These are phyloP conservation scores for Diploscapter pachys DNA, from an alignment of 1,140 invertebrate genomes.

Conservation along the genomic window DNA sequence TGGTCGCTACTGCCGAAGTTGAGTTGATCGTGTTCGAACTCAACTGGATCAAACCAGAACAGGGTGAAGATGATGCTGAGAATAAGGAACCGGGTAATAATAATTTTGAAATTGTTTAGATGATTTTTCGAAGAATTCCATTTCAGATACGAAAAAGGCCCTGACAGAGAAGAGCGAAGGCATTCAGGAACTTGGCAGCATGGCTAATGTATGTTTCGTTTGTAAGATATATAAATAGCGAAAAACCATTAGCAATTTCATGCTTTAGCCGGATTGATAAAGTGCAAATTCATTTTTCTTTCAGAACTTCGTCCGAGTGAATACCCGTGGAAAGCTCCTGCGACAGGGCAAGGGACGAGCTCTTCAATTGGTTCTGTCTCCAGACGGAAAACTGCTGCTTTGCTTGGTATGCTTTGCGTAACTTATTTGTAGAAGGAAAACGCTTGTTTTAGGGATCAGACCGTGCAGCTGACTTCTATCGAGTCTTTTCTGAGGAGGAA, in stretches of 20 bases:
- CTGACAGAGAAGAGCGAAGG: no score
- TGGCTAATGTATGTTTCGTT: no score
- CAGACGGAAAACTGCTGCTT: slow-evolving; percentile 69
- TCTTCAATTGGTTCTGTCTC: slow-evolving; percentile 60
- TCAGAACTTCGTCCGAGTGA: slow-evolving; percentile 70
- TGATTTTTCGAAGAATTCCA: no score
- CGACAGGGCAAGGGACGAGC: slow-evolving; percentile 72
- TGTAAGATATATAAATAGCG: no score
- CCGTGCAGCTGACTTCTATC: slow-evolving; percentile 77
- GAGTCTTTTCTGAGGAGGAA: slow-evolving; percentile 75
- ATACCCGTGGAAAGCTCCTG: slow-evolving; percentile 73
- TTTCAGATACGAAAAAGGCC: no score
- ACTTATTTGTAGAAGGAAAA: neutral
- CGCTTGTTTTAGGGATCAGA: slow-evolving; percentile 69
- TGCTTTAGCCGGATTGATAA: no score
- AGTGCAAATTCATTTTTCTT: slow-evolving; percentile 35
- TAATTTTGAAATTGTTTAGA: no score
- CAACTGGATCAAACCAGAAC: slow-evolving; percentile 56
- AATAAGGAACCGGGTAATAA: no score
- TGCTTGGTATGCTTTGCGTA: slow-evolving; percentile 67
- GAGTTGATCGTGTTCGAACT: slow-evolving; percentile 79
- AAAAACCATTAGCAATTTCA: no score
- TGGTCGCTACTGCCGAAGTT: slow-evolving; percentile 79
- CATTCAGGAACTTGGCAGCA: no score
- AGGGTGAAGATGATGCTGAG: slow-evolving; percentile 61